phyloP scores from a whole-genome alignment of 2,113 vertebrate genomes.

The Ictalurus punctatus region DNA sequence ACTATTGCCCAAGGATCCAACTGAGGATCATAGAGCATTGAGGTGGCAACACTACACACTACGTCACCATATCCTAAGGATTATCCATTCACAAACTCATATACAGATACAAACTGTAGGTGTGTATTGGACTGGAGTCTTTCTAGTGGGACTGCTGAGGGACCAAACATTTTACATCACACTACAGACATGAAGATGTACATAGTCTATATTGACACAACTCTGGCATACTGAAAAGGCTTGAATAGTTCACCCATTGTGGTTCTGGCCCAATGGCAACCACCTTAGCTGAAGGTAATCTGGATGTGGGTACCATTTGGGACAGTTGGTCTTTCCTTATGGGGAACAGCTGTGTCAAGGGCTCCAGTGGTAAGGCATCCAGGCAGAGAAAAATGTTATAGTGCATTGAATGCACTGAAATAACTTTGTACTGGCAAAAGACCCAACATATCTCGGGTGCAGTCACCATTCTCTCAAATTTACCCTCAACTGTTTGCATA shows the following conservation, averaged over 20 bases:
- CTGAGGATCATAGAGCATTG: no score
- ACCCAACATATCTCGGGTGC: background rate
- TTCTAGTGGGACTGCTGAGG: background rate
- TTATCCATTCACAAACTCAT: background rate
- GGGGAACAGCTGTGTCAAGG: background rate
- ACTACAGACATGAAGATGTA: background rate
- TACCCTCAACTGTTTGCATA: background rate
- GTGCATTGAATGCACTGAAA: background rate
- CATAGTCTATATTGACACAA: background rate
- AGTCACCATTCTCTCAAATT: background rate
- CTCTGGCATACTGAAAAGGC: background rate
- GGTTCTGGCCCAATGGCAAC: background rate
- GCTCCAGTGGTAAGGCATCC: background rate
- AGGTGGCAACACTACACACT: no score
- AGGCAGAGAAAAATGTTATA: background rate
- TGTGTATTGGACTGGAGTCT: background rate
- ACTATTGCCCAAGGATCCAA: no score
- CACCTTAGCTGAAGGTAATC: background rate
- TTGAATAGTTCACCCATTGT: background rate
- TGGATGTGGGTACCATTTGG: background rate
- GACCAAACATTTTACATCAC: background rate
- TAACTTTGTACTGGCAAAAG: background rate
- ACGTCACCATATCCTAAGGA: background rate
- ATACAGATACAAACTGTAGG: background rate
- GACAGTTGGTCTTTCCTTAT: background rate